Evolutionary conservation across 2,113 vertebrate genomes (phyloP), one percentile per base, ranked within the genome.

Genomic region (Alectura lathami): DNA sequence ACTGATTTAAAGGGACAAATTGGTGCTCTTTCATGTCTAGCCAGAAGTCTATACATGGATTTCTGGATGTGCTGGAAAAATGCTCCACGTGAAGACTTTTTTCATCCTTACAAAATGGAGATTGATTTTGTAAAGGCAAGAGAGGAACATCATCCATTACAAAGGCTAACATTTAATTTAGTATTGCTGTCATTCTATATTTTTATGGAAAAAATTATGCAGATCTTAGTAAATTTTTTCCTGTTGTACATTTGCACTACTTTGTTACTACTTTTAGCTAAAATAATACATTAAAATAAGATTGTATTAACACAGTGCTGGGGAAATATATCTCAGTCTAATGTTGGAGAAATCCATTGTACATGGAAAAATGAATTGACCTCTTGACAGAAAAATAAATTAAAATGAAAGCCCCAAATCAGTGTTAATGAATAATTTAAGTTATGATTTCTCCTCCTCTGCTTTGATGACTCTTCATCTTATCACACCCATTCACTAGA

Each of bases 11-110:
- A 85, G 86, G 47, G 74, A 67, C 66, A 83, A 85, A 29, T 24
- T 80, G 51, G 4, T 64, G 63, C 11, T 76, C 57, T 56, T 72
- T 85, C 26, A 32, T 32, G 59, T 66, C 82, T 62, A 73, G 50
- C 57, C 83, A 85, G 53, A 83, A 91, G 68, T 91, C 96, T 91
- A 34, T 75, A 87, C 23, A 27, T 90, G 88, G 83, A 88, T 93
- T 93, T 89, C 40, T 64, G 48, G 14, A 12, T 1, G 4, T 60
- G 68, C 59, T 83, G 89, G 68, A 42, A 67, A 86, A 86, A 6
- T 6, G 7, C 16, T 74, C 36, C 6, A 18, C 3, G 45, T 34
- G 59, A 70, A 77, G 69, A 17, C 11, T 23, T 34, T 60, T 73
- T 56, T n/a, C 23, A 73, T 53, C 48, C 76, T 64, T 48, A 40